Base-by-base conservation (phyloP, 1,140 invertebrate species). In the Bombyx mori region DNA sequence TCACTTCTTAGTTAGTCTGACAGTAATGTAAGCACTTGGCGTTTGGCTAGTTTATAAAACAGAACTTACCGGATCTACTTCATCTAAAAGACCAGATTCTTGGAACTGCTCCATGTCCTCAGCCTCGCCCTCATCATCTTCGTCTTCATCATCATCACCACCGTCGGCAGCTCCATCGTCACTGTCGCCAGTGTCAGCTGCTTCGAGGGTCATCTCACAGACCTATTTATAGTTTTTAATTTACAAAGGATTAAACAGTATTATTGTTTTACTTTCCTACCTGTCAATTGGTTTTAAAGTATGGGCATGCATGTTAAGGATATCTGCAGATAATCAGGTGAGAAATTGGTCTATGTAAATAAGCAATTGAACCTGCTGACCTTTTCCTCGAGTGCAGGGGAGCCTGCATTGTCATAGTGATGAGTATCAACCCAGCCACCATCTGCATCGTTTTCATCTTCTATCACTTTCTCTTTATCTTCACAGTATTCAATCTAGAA, bases 341-440 rank as follows among this genome's bases (percentile, higher is more conserved):
- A 35, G 26, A 5, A 35, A 35, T 35, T 35, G 2, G 26, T 35
- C 26, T 47, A 2, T 47, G 8, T 9, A 47, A 47, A 47, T 9
- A 51, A 8, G 10, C 18, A 8, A 51, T 5, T 35, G n/a, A 4
- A 51, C 18, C 42, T 5, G 42, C 49, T 52, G 61, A 88, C 91
- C 87, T 95, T 95, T 57, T 96, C 94, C 65, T 95, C 93, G 9
- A 93, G 58, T 22, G 89, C 88, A 42, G 86, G 74, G 35, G 86
- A 88, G 45, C 89, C 82, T 60, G 89, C 82, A 3, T 87, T 84
- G 65, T 94, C 92, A 77, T 93, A 96, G 86, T 98, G 97, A 89
- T 99, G 98, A 12, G 98, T 99, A 80, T 99, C 99, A 2, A 99
- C 97, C 99, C 99, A 99, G 44, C 98, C 98, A 58, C 96, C 96